Base-by-base conservation (phyloP, 2,888 invertebrate genomes). In the Linnaemya vulpina region DNA sequence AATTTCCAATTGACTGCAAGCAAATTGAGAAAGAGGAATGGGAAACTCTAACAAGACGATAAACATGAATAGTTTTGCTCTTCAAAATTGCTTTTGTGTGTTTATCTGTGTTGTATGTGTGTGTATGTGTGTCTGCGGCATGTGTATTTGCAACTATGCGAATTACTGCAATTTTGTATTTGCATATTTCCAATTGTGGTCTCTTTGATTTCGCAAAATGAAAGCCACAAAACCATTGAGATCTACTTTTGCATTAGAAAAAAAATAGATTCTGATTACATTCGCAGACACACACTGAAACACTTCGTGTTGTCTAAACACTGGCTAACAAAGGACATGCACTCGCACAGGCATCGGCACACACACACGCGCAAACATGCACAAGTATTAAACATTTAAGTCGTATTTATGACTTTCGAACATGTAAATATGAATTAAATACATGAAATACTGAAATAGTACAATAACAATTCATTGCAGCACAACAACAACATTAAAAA, bases 111-210 rank as follows among this genome's bases (percentile, higher is more conserved):
- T 17, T 35, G n/a, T 35, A 7, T 49, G 17, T 17, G n/a, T 49
- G 62, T 20, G 20, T 35, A 11, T 30, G n/a, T 60, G 35, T 38
- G 4, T 60, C 38, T 60, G 17, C 10, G 38, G 38, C 38, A 38
- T 58, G 20, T 58, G 30, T 22, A 8, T 15, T 0, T 30, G 25
- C n/a, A 46, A 62, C 30, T 62, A 5, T 63, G 13, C 25, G 15
- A 38, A 58, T 63, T 35, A 65, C 46, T 22, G 30, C 40, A 79
- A 78, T 74, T 78, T 75, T 46, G 58, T 81, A 83, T 86, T 86
- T 86, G 80, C 80, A 70, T 78, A 77, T 83, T 85, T 87, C 53
- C 77, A 71, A 68, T 83, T 85, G 85, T 75, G 86, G 85, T 85
- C 79, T 78, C 83, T 80, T 86, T 86, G 84, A 83, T 83, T 82